Base-by-base conservation (phyloP, 1,140 invertebrate species). In the Lysiphlebus fabarum region DNA sequence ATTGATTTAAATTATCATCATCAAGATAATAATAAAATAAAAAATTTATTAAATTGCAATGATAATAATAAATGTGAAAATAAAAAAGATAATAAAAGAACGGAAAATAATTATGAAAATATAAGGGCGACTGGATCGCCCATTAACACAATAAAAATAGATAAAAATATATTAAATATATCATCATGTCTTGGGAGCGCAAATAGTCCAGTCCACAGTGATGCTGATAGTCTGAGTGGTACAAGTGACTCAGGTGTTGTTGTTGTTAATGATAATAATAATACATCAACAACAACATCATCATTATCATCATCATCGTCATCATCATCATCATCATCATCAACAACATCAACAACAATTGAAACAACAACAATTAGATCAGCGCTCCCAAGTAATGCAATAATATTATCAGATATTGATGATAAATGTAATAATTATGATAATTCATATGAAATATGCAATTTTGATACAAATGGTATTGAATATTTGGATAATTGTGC, bases 201-300 rank as follows among this genome's bases (percentile, higher is more conserved):
- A 10, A 53, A 41, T 44, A 59, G 57, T 43, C 57, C 57, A 53
- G 36, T 33, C 14, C 57, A 59, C 8, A 59, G 57, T 40, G 57
- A 59, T 58, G 56, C 56, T 12, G 57, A 59, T 33, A 59, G 57
- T 59, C 37, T 59, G 11, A 53, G 57, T 43, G 56, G 56, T 33
- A 58, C 56, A 7, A 58, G 56, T 50, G 56, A 58, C 12, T 58
- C 56, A 7, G 56, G 56, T 33, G 56, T 58, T 36, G 56, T 49
- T 58, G 47, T 26, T 26, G 17, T 26, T 26, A 26, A 26, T 26
- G 17, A 26, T 26, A 26, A 26, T 26, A 26, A 26, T 26, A 26
- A 26, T 26, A 26, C 17, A 26, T 26, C 17, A 26, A 2, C 1
- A 26, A 2, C 17, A 4, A 2, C 17, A 26, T 26, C 17, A 26